These are phyloP conservation scores for Strix aluco DNA, from an alignment of 2,113 vertebrate genomes.

Conservation along the genomic window DNA sequence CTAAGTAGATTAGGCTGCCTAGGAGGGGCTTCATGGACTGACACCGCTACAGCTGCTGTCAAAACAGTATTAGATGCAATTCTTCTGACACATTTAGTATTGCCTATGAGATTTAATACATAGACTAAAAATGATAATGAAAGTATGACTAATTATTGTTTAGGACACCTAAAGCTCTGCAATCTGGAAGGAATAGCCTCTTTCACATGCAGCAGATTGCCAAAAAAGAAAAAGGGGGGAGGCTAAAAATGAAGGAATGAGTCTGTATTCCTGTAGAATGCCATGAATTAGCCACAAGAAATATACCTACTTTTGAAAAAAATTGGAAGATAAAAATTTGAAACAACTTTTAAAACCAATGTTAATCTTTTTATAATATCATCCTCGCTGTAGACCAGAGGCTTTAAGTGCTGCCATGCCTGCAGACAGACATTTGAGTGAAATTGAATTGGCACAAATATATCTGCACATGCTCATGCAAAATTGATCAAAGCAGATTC, in stretches of 20 bases:
- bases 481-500: slow-evolving; percentile 46
- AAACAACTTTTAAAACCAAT: neutral
- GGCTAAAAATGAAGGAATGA: neutral
- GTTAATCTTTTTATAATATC: neutral
- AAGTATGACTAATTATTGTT: neutral
- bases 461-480: slow-evolving; percentile 54
- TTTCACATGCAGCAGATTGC: neutral
- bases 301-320: neutral
- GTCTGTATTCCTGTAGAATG: neutral
- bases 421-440: slow-evolving; percentile 15
- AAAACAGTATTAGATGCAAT: neutral
- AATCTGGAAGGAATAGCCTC: neutral
- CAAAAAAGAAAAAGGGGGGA: neutral
- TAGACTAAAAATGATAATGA: neutral
- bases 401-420: slow-evolving; percentile 5
- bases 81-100: neutral
- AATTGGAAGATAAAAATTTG: neutral
- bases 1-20: neutral
- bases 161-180: neutral
- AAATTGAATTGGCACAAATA: slow-evolving; percentile 38
- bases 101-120: neutral
- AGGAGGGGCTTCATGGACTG: neutral
- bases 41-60: neutral
- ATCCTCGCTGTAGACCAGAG: neutral
- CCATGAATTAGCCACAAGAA: neutral